Evolutionary conservation across 2,888 invertebrate species (phyloP), one percentile per base, ranked within the genome.

Genomic region (Platycnemis pennipes): DNA sequence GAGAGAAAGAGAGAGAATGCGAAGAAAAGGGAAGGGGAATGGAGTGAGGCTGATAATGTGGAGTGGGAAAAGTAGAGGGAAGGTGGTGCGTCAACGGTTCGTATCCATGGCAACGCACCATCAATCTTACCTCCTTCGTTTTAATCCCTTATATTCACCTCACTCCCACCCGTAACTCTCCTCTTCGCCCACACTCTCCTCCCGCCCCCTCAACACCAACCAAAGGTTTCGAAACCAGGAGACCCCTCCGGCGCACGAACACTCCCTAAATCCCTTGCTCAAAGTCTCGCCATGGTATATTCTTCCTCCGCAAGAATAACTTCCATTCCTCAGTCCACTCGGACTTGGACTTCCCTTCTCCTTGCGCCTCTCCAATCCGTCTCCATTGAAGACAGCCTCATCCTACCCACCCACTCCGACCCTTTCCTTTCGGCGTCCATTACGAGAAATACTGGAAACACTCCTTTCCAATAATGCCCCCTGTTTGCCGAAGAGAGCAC

Each of bases 81-180:
- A 56, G 63, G 87, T n/a, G n/a, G 87, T n/a, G 44, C 91, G 53
- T 56, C 91, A 63, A 63, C 63, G 91, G 63, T 91, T 91, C 26
- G 44, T 91, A 69, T 42, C 89, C 89, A 89, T 89, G 56, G 89
- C 37, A 89, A 89, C 91, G 63, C n/a, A 69, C 91, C 91, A 91
- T 91, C 91, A 91, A 91, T 91, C 91, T 91, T 91, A 49, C 63
- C 89, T 19, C 37, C 26, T 63, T 63, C 42, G 63, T 91, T 91
- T 91, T 91, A 91, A 91, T 91, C 91, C 91, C 63, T 91, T 44
- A 91, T 37, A 77, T 77, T 77, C 77, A 77, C 77, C 37, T 63
- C 63, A n/a, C 77, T 77, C 77, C 26, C 37, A 13, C 37, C 31
- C 37, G n/a, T 37, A 7, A 16, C 63, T 77, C 77, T 2, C 89